Evolutionary conservation across 2,888 invertebrate species (phyloP), one percentile per base, ranked within the genome.

Genomic region (Trissolcus brochymenae): DNA sequence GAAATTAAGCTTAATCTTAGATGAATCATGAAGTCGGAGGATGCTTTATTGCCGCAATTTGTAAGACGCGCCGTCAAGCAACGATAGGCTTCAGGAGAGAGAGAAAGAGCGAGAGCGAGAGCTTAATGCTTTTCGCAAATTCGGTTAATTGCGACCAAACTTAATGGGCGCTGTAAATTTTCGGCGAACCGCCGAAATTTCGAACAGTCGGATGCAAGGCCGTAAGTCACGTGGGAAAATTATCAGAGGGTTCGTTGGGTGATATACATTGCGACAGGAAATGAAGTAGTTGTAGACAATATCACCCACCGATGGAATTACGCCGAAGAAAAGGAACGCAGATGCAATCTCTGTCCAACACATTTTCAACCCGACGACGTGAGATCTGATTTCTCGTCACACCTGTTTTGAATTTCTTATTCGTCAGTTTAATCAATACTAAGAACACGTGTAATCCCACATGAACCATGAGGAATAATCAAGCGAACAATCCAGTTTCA

Each of bases 1-100:
- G 64, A 80, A 81, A 80, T 81, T 81, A 76, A 79, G 77, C 70
- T 81, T 80, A 79, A 80, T 82, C 80, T 78, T 68, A 76, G 76
- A 79, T 80, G 80, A 81, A 81, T 81, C 81, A 79, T 80, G 75
- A 78, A 79, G 77, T 75, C 11, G 70, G 67, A 50, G 78, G 73
- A 17, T 70, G 76, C 77, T 78, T 79, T 75, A 78, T 79, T 79
- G 75, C 65, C 41, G 70, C 41, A 81, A 81, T 81, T 81, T 81
- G 76, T 78, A 78, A 78, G 72, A 65, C 70, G 59, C 68, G 76
- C 50, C 29, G 54, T 55, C 66, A 50, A 57, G 29, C 16, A n/a
- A 29, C 40, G 68, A 54, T 64, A 49, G 68, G 46, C 62, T 62
- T 25, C 53, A 62, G 49, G 35, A 11, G 1, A 7, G 11, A 35